phyloP scores from a whole-genome alignment of 2,888 invertebrate species.

The Cantharis rufa region DNA sequence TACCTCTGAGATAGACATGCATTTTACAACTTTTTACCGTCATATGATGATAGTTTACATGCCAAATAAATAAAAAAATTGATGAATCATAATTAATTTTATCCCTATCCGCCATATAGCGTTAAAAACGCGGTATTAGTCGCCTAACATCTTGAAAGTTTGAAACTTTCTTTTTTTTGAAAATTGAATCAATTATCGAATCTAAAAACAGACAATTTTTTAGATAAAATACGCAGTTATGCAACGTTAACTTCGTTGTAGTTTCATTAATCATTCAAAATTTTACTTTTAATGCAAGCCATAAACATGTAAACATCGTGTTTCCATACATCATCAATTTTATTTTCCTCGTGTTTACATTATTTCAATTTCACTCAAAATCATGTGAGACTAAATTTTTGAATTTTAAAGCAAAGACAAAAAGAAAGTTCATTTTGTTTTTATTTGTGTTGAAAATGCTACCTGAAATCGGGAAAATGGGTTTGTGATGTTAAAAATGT shows the following conservation, averaged over 20 bases:
- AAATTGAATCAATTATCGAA: no score
- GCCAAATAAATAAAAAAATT: no score
- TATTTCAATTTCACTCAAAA: neutral
- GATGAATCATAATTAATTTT: no score
- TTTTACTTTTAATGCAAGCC: neutral
- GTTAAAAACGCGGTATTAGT: no score
- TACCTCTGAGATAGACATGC: no score
- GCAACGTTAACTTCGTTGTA: neutral
- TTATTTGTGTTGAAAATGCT: neutral
- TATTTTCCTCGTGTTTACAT: neutral
- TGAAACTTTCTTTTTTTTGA: no score
- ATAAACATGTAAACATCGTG: neutral
- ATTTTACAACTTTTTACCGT: no score
- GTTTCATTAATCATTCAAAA: neutral
- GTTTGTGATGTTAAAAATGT: neutral
- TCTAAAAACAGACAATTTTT: no score
- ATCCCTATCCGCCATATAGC: no score
- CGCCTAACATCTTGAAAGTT: no score
- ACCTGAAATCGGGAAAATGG: neutral
- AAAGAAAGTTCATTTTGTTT: neutral
- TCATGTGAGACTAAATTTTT: neutral
- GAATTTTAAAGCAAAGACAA: no score
- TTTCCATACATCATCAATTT: constrained; percentile 3
- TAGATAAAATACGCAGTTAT: neutral
- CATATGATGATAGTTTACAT: no score